These are phyloP conservation scores for Seriola quinqueradiata DNA, from an alignment of 2,113 vertebrate species.

Conservation along the genomic window DNA sequence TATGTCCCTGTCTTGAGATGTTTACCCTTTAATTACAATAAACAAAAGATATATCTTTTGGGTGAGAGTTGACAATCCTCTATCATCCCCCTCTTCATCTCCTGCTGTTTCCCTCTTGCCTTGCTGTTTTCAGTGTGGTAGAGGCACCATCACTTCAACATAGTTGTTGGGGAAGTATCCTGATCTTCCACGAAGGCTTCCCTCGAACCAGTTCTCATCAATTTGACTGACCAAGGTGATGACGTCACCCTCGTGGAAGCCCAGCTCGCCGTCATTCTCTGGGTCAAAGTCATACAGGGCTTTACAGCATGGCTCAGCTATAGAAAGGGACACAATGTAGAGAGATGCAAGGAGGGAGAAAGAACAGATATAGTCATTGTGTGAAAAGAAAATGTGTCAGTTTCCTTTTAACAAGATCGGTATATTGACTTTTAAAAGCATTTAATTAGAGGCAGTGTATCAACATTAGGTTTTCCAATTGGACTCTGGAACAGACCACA, in stretches of 20 bases:
- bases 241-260: constrained; percentile 93
- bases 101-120: background rate
- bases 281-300: constrained; percentile 97
- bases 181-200: constrained; percentile 88
- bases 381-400: background rate
- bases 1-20: constrained; percentile 28
- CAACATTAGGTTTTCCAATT: constrained; percentile 31
- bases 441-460: constrained; percentile 16
- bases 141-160: constrained; percentile 94
- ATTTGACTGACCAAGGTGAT: constrained; percentile 95
- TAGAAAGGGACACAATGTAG: constrained; percentile 35
- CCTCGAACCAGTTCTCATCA: constrained; percentile 98
- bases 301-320: constrained; percentile 94
- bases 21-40: constrained; percentile 36
- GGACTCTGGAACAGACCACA: constrained; percentile 21
- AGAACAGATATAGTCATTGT: constrained; percentile 1
- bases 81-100: constrained; percentile 9
- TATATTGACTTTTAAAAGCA: constrained; percentile 6
- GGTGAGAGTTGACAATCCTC: constrained; percentile 21
- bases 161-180: constrained; percentile 98
- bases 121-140: constrained; percentile 83
- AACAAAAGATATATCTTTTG: constrained; percentile 14
- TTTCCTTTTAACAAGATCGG: constrained; percentile 15
- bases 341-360: constrained; percentile 11
- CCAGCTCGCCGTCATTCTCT: constrained; percentile 94